Evolutionary conservation across 2,113 vertebrate genomes (phyloP), one percentile per base, ranked within the genome.

Genomic region (Zosterops japonicus): DNA sequence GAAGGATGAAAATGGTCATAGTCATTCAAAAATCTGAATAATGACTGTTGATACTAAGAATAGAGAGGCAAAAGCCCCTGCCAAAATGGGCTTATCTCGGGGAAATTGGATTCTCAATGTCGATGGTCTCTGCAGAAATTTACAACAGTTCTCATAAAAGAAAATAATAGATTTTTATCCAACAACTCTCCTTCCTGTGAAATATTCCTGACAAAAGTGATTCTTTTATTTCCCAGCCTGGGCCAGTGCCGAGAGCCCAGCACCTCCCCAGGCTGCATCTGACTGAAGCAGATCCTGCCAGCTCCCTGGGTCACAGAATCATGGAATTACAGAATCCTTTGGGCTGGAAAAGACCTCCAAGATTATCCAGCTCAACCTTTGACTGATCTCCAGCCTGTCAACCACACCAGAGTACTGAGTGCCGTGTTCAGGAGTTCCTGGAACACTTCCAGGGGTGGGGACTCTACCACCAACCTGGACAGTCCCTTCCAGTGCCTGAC

Each of bases 21-120:
- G 31, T 47, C 29, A 27, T 95, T 81, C 4, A 74, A 87, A 87
- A 87, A 67, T 59, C 29, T 47, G 69, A 95, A 78, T 83, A 89
- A 81, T 47, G 56, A 8, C 68, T 81, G 55, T 13, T 75, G 60
- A 70, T 33, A 24, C 56, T 84, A 78, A 94, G 94, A 84, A 94
- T 36, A 96, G 59, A 42, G 42, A 50, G 44, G 57, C 16, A 44
- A 86, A 65, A 22, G 8, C 2, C 12, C 16, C 47, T 80, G 80
- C 77, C 95, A 96, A 84, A 94, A 89, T 35, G 72, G 77, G 47
- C 64, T 96, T 96, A 89, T 95, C 89, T 87, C 11, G 11, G 83
- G 60, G 93, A 94, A 94, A 93, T 13, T 89, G 35, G 52, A 91
- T 67, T 84, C 78, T 75, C 74, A 42, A 14, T 42, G 65, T 71